These are phyloP conservation scores for Tribolium freemani DNA, from an alignment of 2,888 invertebrate species.

Conservation along the genomic window DNA sequence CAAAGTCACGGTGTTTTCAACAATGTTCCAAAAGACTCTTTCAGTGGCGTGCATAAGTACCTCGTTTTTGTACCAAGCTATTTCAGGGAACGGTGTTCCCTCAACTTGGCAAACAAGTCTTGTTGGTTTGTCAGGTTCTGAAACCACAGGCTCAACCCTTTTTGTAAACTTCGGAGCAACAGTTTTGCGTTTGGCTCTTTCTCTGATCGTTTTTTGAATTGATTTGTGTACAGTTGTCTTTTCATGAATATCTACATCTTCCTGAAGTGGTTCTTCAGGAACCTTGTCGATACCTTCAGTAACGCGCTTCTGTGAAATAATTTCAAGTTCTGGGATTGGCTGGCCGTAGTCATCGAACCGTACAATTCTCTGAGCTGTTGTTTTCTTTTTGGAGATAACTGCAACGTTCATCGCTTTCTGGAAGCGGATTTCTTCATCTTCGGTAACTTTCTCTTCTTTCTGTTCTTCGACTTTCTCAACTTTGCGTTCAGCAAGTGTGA, in stretches of 20 bases:
- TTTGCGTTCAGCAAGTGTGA: slow-evolving; percentile 66
- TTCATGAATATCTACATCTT: slow-evolving; percentile 65
- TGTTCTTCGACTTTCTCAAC: slow-evolving; percentile 49
- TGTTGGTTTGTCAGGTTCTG: slow-evolving; percentile 74
- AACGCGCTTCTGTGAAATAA: slow-evolving; percentile 72
- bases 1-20: slow-evolving; percentile 77
- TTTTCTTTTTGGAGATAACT: slow-evolving; percentile 69
- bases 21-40: slow-evolving; percentile 72
- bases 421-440: slow-evolving; percentile 65
- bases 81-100: slow-evolving; percentile 78
- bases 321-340: slow-evolving; percentile 73
- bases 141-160: slow-evolving; percentile 77
- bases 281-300: slow-evolving; percentile 71
- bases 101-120: slow-evolving; percentile 77
- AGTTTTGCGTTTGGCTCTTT: slow-evolving; percentile 68
- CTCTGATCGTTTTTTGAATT: slow-evolving; percentile 63
- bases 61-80: slow-evolving; percentile 81
- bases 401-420: slow-evolving; percentile 73
- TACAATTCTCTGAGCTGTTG: slow-evolving; percentile 67
- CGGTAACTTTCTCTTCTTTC: slow-evolving; percentile 50
- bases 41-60: slow-evolving; percentile 74
- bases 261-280: slow-evolving; percentile 70
- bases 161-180: slow-evolving; percentile 78
- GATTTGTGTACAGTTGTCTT: slow-evolving; percentile 66
- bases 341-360: slow-evolving; percentile 71